Base-by-base conservation (phyloP, 2,888 invertebrate species). In the Dryobotodes eremita region DNA sequence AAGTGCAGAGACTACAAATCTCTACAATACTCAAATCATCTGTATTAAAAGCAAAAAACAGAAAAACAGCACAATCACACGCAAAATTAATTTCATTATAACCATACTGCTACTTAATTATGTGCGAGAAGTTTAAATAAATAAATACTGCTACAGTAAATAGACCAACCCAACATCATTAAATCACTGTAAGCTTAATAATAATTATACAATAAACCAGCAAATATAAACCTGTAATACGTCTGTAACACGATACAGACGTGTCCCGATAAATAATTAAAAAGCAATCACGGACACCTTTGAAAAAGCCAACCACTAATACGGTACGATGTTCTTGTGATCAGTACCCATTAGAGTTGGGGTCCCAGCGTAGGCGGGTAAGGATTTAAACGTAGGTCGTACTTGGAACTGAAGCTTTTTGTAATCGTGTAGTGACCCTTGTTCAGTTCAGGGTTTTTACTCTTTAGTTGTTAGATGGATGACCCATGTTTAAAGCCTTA, bases 211-310 rank as follows among this genome's bases (percentile, higher is more conserved):
- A 77, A 55, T 57, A 66, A 78, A 68, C n/a, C 66, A 46, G 26
- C 61, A 50, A 85, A 74, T 73, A 83, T 55, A 71, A 74, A n/a
- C 17, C 55, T 76, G 62, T 76, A 71, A 79, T 68, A 73, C n/a
- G 55, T 68, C 68, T 73, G 66, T 66, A 61, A 66, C 62, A 68
- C n/a, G 53, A 75, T 36, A 70, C 71, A 55, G 65, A 74, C 42
- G 71, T 48, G 85, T 85, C 80, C 88, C 85, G 81, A 90, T 93
- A 94, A 93, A 95, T 95, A 92, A 95, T 95, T 95, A 94, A 94
- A 95, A 95, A 95, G 91, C 95, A 95, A 95, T 95, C 95, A 94
- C 92, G 92, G 91, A 93, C 94, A 94, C 94, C 93, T 94, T 94
- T 94, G 94, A 93, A 95, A 95, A 95, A 95, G 94, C 94, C 92